Percentiles rank a stretch among this genome's conserved stretches.
These are phyloP conservation scores for Hyles vespertilio DNA, from an alignment of 1,140 invertebrate genomes.

Conservation along the genomic window DNA sequence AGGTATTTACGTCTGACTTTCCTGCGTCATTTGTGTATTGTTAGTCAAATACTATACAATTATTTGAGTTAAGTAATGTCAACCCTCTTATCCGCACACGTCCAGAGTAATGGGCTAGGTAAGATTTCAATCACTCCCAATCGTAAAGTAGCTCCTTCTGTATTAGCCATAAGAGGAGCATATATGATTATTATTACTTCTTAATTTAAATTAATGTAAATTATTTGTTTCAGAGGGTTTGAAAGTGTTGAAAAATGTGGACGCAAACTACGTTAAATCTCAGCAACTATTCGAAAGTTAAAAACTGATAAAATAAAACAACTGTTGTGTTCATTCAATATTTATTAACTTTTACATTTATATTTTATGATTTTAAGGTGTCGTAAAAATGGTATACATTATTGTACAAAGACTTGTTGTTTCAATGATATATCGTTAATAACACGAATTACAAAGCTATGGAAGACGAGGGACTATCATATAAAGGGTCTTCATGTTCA, in stretches of 20 bases:
- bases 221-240: constrained; percentile 54
- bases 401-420: constrained; percentile 56
- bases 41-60: no score
- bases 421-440: constrained; percentile 38
- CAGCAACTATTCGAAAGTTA: constrained; percentile 50
- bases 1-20: no score
- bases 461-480: constrained; percentile 62
- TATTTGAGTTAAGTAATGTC: no score
- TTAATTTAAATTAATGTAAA: not conserved
- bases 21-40: no score
- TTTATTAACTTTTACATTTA: constrained; percentile 65
- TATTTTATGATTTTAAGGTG: constrained; percentile 62
- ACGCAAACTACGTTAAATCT: constrained; percentile 43
- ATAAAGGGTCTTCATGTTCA: constrained; percentile 22
- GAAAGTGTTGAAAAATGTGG: constrained; percentile 51
- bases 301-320: constrained; percentile 27
- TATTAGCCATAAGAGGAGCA: no score
- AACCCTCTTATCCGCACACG: no score
- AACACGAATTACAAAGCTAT: constrained; percentile 46
- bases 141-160: no score
- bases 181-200: not conserved
- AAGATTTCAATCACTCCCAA: no score
- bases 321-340: constrained; percentile 48
- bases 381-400: constrained; percentile 67
- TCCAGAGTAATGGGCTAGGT: no score